phyloP scores from a whole-genome alignment of 1,140 invertebrate species.

The Caenorhabditis briggsae region DNA sequence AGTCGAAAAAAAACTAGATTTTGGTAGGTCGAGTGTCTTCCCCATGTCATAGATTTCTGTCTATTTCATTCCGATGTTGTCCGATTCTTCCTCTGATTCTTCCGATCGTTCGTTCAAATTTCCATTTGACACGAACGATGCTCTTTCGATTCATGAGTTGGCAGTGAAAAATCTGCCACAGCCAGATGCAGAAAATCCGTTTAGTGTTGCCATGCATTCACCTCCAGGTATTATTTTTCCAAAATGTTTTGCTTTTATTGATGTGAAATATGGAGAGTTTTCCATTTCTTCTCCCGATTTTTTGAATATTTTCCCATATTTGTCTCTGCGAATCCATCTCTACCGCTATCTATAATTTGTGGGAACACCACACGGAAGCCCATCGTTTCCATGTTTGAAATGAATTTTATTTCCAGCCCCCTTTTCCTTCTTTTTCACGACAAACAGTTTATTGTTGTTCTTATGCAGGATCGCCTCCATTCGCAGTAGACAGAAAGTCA shows the following conservation, averaged over 20 bases:
- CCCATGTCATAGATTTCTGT: not conserved
- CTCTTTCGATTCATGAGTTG: conserved; percentile 35
- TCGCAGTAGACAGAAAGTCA: conserved; percentile 44
- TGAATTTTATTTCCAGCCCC: conserved; percentile 28
- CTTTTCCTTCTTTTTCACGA: not conserved
- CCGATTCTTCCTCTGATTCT: conserved; percentile 25
- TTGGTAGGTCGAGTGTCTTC: not conserved
- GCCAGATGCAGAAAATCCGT: conserved; percentile 35
- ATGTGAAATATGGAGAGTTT: not conserved
- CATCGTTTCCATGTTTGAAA: not conserved
- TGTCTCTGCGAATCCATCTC: not conserved
- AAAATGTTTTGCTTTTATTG: not conserved
- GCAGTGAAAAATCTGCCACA: conserved; percentile 11
- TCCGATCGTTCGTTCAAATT: conserved; percentile 44
- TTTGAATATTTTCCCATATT: not conserved
- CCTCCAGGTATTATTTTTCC: conserved; percentile 10
- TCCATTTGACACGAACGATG: conserved; percentile 10
- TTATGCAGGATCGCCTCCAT: conserved; percentile 35
- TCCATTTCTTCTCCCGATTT: not conserved
- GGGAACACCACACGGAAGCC: conserved; percentile 7
- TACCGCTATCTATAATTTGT: conserved; percentile 13
- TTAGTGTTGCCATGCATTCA: conserved; percentile 40
- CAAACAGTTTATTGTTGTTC: conserved; percentile 44
- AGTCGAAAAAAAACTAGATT: conserved; percentile 17
- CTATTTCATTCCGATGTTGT: conserved; percentile 5